Evolutionary conservation across 2,113 vertebrate genomes (phyloP), one percentile per base, ranked within the genome.

Genomic region (Noturus placidus): DNA sequence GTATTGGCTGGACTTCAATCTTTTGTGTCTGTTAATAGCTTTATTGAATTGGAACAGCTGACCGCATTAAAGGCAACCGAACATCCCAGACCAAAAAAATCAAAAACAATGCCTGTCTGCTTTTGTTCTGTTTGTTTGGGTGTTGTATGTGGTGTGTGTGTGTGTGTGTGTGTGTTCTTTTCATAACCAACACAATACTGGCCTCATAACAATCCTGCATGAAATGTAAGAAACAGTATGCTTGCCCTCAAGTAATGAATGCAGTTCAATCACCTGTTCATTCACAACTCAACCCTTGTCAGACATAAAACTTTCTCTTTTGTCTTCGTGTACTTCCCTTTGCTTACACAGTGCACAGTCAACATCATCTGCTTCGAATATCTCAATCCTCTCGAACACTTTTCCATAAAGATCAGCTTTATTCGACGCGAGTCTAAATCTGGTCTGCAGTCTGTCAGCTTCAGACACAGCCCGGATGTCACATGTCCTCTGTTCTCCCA

Each of bases 51-150:
- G 87, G 93, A 94, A 95, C 86, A 83, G 93, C 92, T 95, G 93
- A 95, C 93, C 93, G 87, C 89, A 91, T 91, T 93, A 89, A 94
- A 95, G 91, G 89, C 92, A 91, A 93, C 93, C 90, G 92, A 95
- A 94, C 22, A 38, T 87, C 93, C 91, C 33, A 91, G 93, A 94
- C 90, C 87, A 83, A 42, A 87, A 42, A 87, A 91, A 89, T 89
- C 89, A 86, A 92, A 92, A 91, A 95, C 93, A 94, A 95, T 93
- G 91, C 93, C 81, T 72, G 54, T 84, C 92, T 93, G 90, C 91
- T 89, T 90, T 92, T 91, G 76, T 89, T 86, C 52, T 69, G 63
- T 76, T 57, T 82, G 76, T 84, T 27, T 77, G 50, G 69, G 82
- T 87, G 79, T 59, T 14, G 74, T 76, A 22, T 76, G 38, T 38